A percentile compares a stretch with the other conserved stretches of the same genome.
phyloP scores from a whole-genome alignment of 2,888 invertebrate genomes.

The Xestoiulus laeticollis region DNA sequence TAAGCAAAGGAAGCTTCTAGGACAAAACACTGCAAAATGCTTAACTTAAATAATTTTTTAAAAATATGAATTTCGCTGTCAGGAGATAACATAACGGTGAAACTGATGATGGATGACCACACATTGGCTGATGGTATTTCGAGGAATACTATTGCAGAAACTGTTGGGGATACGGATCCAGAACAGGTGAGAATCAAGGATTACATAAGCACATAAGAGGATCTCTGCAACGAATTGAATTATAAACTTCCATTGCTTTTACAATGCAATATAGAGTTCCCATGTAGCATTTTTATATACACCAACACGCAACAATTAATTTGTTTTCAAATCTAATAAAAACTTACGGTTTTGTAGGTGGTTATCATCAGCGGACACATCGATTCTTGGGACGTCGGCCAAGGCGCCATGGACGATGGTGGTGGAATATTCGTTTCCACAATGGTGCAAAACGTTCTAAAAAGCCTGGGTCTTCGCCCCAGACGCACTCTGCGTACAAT shows the following conservation, averaged over 20 bases:
- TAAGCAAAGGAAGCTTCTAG: neutral
- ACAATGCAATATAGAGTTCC: no score
- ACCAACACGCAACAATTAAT: no score
- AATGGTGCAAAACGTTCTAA: constrained; percentile 76
- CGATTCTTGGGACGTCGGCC: constrained; percentile 88
- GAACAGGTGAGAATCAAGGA: constrained; percentile 49
- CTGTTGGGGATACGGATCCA: constrained; percentile 62
- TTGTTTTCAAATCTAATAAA: no score
- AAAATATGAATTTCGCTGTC: neutral
- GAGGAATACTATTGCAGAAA: constrained; percentile 78
- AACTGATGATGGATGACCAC: constrained; percentile 74
- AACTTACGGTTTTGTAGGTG: constrained; percentile 61
- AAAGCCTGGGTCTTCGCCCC: constrained; percentile 72
- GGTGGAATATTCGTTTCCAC: constrained; percentile 83
- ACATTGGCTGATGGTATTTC: constrained; percentile 71
- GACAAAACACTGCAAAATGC: neutral
- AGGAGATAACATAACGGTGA: constrained; percentile 68
- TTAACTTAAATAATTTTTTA: neutral
- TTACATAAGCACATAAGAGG: no score
- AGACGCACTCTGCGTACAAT: constrained; percentile 78
- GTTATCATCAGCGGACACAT: constrained; percentile 84
- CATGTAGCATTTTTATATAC: no score
- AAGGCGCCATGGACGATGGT: constrained; percentile 85
- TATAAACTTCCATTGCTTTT: no score
- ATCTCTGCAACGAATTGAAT: no score